Percentiles rank a stretch among this genome's conserved stretches.
Evolutionary conservation across 2,888 invertebrate species (phyloP).

Genomic region (Paralinhomoeus sp.): DNA sequence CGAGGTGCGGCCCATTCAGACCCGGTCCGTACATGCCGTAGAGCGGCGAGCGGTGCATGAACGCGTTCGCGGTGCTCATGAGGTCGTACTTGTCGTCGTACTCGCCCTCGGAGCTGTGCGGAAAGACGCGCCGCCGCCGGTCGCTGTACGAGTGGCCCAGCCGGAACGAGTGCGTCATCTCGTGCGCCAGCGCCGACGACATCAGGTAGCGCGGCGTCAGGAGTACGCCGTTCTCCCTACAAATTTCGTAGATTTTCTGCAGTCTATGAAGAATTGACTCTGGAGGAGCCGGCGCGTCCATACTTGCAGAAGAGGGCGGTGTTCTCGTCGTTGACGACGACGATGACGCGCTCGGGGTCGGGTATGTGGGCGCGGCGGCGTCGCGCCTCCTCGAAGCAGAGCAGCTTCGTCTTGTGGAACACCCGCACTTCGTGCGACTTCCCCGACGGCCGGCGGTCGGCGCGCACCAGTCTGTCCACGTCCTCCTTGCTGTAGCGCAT

Average conservation of each 20-base stretch:
- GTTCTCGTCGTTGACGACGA: slow-evolving; percentile 14
- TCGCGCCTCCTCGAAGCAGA: slow-evolving; percentile 15
- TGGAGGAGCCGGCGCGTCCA: too few relatives aligned
- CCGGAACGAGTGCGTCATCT: slow-evolving; percentile 21
- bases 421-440: slow-evolving; percentile 2
- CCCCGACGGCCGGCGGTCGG: neutral
- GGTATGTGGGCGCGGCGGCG: slow-evolving; percentile 10
- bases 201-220: slow-evolving; percentile 18
- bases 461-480: neutral
- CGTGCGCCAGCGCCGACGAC: slow-evolving; percentile 19
- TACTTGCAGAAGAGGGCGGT: slow-evolving; percentile 2
- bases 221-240: slow-evolving; percentile 16
- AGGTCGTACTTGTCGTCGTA: slow-evolving; percentile 22
- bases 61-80: slow-evolving; percentile 22
- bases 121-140: slow-evolving; percentile 11
- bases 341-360: slow-evolving; percentile 14
- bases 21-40: slow-evolving; percentile 11
- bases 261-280: neutral
- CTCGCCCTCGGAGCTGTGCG: slow-evolving; percentile 16
- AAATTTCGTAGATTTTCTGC: slow-evolving; percentile 1
- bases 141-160: slow-evolving; percentile 24
- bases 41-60: slow-evolving; percentile 9
- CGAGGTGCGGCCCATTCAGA: slow-evolving; percentile 20
- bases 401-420: slow-evolving; percentile 20
- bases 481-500: slow-evolving; percentile 1